Base-by-base conservation (phyloP, 2,113 vertebrate species). In the Mustelus asterias region DNA sequence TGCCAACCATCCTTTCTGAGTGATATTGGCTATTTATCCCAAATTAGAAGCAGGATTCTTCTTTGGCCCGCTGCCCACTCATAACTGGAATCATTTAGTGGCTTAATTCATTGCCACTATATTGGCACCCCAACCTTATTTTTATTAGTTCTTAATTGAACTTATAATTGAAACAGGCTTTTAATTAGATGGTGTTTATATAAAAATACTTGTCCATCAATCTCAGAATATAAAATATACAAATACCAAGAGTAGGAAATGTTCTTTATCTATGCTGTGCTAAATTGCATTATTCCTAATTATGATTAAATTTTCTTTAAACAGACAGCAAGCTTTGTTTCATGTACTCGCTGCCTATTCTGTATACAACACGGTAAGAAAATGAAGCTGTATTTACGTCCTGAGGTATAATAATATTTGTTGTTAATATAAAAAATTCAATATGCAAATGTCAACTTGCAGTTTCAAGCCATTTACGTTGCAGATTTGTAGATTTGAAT, bases 261-360 rank as follows among this genome's bases (percentile, higher is more conserved):
- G 24, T 94, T 94, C n/a, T 95, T 76, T n/a, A 54, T 14, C 69
- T 72, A n/a, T 67, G 9, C 6, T 48, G 13, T 95, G 18, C 58
- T 48, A 29, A 95, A 54, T 95, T 48, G 93, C 41, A 48, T 70
- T 14, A 29, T 26, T 0, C 37, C 86, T 96, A 72, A 96, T 85
- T 96, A 37, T 96, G 29, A 13, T 93, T 41, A 22, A 92, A 67
- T 96, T 48, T 97, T 97, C 96, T 96, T 96, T 97, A 26, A 96
- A 48, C 96, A 99, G 99, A 97, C 99, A 99, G 96, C 98, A 98
- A 97, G 98, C 98, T 0, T 97, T 99, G 96, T 99, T 99, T 96
- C 97, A 99, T 0, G 98, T 99, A 94, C 97, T 99, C 8, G 97
- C 98, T n/a, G 98, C 98, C 0, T 99, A 99, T 96, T 99, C 99